Evolutionary conservation across 2,888 invertebrate species (phyloP).

Genomic region (Dynastes grantii): DNA sequence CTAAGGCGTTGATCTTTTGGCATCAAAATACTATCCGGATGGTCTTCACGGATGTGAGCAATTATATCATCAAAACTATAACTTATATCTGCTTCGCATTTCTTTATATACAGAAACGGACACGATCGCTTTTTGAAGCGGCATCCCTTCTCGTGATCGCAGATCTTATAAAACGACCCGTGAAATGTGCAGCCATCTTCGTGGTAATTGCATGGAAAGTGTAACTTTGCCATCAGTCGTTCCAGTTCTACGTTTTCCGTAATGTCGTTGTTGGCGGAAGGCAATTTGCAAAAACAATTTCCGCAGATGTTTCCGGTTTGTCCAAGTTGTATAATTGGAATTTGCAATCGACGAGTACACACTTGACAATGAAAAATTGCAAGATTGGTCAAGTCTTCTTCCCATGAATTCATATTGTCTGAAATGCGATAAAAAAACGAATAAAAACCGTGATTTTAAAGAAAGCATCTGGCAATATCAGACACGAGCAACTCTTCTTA

Average conservation of each 20-base stretch:
- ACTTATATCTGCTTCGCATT: neutral
- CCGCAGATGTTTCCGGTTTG: neutral
- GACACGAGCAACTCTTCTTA: too few species aligned
- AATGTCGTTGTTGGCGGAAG: neutral
- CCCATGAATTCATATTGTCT: neutral
- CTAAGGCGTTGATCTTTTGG: neutral
- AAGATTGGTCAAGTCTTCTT: neutral
- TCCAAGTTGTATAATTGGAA: neutral
- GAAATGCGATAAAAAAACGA: too few species aligned
- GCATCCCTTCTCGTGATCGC: constrained; percentile 6
- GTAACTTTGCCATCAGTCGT: neutral
- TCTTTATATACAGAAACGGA: neutral
- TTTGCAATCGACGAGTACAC: neutral
- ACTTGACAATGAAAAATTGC: neutral
- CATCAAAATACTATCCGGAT: neutral
- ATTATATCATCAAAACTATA: neutral
- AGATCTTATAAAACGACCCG: neutral
- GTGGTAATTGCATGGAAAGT: neutral
- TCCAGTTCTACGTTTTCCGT: neutral
- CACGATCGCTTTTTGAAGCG: neutral
- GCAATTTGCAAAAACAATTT: neutral
- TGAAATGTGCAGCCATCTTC: constrained; percentile 7
- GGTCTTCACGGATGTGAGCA: neutral
- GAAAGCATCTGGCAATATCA: neutral
- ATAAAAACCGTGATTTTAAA: neutral